A percentile compares a stretch with the other conserved stretches of the same genome.
Evolutionary conservation across 2,113 vertebrate species (phyloP).

Genomic region (Lagopus leucura): DNA sequence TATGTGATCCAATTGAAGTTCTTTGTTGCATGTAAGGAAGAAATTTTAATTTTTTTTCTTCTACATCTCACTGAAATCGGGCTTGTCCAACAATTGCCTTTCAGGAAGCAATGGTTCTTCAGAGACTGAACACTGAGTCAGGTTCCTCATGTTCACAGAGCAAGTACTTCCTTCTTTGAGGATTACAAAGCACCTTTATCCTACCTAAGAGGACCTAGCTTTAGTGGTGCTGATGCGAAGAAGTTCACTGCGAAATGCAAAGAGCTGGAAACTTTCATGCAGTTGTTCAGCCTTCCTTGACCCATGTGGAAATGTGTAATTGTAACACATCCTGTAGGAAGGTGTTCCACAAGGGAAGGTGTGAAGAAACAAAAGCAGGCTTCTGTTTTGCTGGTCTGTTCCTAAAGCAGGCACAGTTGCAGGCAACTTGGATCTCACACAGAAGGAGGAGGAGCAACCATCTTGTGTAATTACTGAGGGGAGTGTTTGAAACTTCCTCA

Average conservation of each 20-base stretch:
- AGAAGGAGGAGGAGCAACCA: background rate
- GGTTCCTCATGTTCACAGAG: background rate
- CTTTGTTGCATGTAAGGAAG: background rate
- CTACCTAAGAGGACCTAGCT: background rate
- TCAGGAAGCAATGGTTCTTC: background rate
- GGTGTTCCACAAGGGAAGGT: background rate
- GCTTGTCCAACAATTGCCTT: background rate
- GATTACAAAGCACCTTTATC: background rate
- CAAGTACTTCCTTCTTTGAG: slow-evolving; percentile 28
- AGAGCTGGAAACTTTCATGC: background rate
- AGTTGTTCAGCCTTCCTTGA: slow-evolving; percentile 3
- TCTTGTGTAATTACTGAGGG: background rate
- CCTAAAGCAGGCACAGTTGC: background rate
- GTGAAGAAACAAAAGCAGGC: background rate
- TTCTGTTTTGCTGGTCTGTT: background rate
- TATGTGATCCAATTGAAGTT: background rate
- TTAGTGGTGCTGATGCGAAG: background rate
- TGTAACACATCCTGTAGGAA: background rate
- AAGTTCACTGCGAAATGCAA: background rate
- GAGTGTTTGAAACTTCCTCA: background rate
- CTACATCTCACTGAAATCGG: background rate
- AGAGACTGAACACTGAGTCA: background rate
- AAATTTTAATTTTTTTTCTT: background rate
- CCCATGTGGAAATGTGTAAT: background rate
- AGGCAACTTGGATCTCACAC: background rate